Evolutionary conservation across 2,888 invertebrate genomes (phyloP).

Genomic region (Tromatobia lineatoria): DNA sequence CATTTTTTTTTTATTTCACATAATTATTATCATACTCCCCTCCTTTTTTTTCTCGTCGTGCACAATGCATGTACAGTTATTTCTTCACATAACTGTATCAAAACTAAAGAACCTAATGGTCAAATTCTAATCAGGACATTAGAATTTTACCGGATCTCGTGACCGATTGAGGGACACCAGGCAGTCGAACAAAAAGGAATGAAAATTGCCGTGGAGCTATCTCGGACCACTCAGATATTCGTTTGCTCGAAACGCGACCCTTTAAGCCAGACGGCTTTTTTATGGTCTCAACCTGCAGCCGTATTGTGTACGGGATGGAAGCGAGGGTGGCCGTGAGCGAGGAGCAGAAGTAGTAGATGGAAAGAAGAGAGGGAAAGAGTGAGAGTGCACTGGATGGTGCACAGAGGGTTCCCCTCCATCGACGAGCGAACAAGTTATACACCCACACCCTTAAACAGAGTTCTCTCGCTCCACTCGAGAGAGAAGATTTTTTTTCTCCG

Average conservation of each 20-base stretch:
- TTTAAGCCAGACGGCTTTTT: conserved; percentile 84
- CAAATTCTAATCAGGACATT: not conserved
- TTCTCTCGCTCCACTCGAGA: conserved; percentile 33
- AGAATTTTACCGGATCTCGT: not conserved
- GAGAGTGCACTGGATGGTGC: conserved; percentile 68
- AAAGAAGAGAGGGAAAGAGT: conserved; percentile 64
- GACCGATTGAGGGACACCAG: conserved; percentile 1
- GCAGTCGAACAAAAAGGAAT: not conserved
- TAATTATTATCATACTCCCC: conserved; percentile 20
- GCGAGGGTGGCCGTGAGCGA: conserved; percentile 71
- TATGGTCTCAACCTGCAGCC: conserved; percentile 81
- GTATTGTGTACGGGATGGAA: conserved; percentile 69
- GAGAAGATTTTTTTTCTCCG: conserved; percentile 7
- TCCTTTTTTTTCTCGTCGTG: conserved; percentile 34
- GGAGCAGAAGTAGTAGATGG: conserved; percentile 30
- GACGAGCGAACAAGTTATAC: conserved; percentile 47
- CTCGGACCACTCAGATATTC: conserved; percentile 44
- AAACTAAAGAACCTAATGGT: no score
- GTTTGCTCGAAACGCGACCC: conserved; percentile 79
- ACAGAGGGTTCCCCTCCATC: conserved; percentile 48
- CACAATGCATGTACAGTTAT: not conserved
- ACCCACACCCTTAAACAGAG: conserved; percentile 58
- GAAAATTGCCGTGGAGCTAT: not conserved
- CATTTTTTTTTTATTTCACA: conserved; percentile 56
- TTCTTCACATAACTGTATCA: no score